Evolutionary conservation across 2,888 invertebrate species (phyloP).

Genomic region (Drosophila conformis): DNA sequence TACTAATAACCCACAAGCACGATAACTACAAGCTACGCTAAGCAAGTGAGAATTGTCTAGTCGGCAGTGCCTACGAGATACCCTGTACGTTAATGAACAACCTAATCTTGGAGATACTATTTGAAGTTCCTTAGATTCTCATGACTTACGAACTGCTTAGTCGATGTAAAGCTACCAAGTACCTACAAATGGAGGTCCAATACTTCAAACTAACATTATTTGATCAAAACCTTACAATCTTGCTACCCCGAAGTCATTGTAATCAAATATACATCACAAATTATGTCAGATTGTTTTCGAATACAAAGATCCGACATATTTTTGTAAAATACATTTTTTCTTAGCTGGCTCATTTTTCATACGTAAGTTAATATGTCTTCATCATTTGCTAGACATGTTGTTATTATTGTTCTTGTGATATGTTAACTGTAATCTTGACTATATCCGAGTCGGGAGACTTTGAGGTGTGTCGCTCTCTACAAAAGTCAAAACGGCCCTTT

Average conservation of each 20-base stretch:
- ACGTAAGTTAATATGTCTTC: neutral
- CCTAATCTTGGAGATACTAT: neutral
- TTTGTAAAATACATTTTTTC: neutral
- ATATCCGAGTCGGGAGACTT: conserved; percentile 7
- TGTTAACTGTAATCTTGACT: conserved; percentile 23
- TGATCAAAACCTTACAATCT: neutral
- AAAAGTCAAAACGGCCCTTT: conserved; percentile 26
- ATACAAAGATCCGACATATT: neutral
- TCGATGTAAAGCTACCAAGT: neutral
- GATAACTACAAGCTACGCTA: conserved; percentile 11
- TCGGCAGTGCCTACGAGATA: neutral
- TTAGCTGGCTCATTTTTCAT: conserved; percentile 1
- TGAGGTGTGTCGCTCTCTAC: conserved; percentile 26
- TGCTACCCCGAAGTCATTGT: too few relatives aligned
- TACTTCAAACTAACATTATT: neutral
- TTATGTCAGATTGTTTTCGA: too few relatives aligned
- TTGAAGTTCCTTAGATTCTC: neutral
- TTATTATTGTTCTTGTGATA: conserved; percentile 3
- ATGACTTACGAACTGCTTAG: neutral
- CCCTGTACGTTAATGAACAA: neutral
- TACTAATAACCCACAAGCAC: conserved; percentile 48
- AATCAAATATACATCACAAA: too few relatives aligned
- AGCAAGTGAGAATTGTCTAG: neutral
- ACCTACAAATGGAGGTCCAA: neutral
- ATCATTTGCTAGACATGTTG: neutral